phyloP scores from a whole-genome alignment of 2,113 vertebrate genomes.

The Dicerorhinus sumatrensis region DNA sequence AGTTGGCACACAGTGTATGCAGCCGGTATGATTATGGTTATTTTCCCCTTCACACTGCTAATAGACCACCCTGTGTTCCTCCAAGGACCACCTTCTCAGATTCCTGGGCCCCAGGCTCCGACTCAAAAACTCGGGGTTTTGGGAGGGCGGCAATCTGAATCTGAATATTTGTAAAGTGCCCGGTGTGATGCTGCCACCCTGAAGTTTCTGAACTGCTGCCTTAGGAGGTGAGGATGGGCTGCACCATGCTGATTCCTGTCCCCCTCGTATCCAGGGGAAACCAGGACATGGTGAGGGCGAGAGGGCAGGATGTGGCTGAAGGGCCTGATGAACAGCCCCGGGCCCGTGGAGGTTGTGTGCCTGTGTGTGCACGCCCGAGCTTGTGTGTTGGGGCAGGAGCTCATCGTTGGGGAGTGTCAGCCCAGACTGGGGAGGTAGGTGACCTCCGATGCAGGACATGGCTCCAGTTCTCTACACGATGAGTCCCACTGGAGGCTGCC shows the following conservation, averaged over 20 bases:
- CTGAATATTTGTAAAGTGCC: not conserved
- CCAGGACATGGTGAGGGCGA: not conserved
- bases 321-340: not conserved
- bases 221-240: not conserved
- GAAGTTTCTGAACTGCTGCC: not conserved
- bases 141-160: not conserved
- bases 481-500: not conserved
- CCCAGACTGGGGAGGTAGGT: not conserved
- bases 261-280: not conserved
- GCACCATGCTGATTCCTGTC: not conserved
- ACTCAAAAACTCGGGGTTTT: not conserved
- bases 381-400: not conserved
- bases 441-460: not conserved
- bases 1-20: not conserved
- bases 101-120: not conserved
- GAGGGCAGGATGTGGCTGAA: not conserved
- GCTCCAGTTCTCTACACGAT: not conserved
- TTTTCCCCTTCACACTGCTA: not conserved
- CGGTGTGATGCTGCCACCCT: not conserved
- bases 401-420: not conserved
- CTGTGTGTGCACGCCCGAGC: rapidly evolving
- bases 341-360: not conserved
- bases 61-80: not conserved
- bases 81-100: not conserved
- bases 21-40: rapidly evolving